phyloP scores from a whole-genome alignment of 2,888 invertebrate species.

The Linhomoeus sp. region DNA sequence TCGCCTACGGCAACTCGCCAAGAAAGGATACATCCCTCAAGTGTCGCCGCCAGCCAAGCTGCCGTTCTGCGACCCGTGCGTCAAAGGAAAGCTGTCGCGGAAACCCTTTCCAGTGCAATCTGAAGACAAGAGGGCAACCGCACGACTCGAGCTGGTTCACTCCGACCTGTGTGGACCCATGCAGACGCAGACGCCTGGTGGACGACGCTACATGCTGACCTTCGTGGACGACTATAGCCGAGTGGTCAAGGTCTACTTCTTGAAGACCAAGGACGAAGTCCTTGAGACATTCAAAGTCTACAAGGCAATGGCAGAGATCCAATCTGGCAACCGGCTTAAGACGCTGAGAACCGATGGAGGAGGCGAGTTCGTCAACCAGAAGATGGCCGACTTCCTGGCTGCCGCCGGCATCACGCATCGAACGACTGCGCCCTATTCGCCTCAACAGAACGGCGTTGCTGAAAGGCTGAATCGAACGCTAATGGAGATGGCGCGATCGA shows the following conservation, averaged over 20 bases:
- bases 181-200: too few relatives aligned
- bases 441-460: not conserved
- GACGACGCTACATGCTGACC: too few relatives aligned
- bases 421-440: not conserved
- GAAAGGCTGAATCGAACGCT: not conserved
- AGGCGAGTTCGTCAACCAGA: not conserved
- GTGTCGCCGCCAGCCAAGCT: too few relatives aligned
- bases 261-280: not conserved
- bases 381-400: not conserved
- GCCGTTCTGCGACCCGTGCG: too few relatives aligned
- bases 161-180: too few relatives aligned
- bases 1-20: too few relatives aligned
- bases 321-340: not conserved
- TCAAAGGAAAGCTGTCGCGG: too few relatives aligned
- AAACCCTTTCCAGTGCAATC: too few relatives aligned
- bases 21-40: too few relatives aligned
- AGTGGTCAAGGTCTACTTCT: not conserved
- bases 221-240: too few relatives aligned
- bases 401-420: not conserved
- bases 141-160: too few relatives aligned
- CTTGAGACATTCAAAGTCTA: not conserved
- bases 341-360: not conserved
- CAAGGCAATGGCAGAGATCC: not conserved
- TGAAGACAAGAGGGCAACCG: too few relatives aligned
- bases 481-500: not conserved